Conservation (phyloP, 2,797 vertebrate species). For the Sphenopsis melanotis region DNA sequence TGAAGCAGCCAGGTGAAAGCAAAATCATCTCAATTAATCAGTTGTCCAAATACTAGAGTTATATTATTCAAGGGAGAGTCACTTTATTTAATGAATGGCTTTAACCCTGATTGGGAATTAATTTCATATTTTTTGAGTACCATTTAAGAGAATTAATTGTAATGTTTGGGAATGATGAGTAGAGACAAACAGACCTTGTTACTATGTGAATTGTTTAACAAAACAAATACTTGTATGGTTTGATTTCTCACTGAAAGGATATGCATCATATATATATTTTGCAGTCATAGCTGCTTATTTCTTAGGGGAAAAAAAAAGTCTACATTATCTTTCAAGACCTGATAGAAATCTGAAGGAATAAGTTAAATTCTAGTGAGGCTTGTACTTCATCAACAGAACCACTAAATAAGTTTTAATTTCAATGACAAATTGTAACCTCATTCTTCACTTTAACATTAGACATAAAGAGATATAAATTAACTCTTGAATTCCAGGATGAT, state of each 20-base stretch:
- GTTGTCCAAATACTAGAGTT: not conserved
- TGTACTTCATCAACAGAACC: not conserved
- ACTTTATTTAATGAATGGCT: not conserved
- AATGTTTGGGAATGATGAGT: not conserved
- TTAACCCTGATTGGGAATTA: not conserved
- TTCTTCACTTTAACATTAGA: not conserved
- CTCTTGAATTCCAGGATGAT: not conserved
- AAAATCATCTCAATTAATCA: not conserved
- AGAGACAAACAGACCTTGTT: not conserved
- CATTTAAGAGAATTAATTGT: not conserved
- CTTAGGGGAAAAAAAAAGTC: fast-evolving
- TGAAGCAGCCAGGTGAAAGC: not conserved
- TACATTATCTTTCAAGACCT: not conserved
- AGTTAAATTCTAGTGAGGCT: not conserved
- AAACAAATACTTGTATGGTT: not conserved
- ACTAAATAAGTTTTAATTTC: not conserved
- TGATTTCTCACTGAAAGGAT: not conserved
- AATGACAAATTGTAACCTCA: not conserved
- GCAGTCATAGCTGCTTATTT: not conserved
- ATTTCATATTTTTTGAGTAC: not conserved
- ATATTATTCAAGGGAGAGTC: not conserved
- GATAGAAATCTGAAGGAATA: not conserved
- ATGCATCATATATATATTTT: not conserved
- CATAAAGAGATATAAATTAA: not conserved
- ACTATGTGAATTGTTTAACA: not conserved